Conservation (phyloP, 2,888 invertebrate species). For the Pomacea canaliculata region DNA sequence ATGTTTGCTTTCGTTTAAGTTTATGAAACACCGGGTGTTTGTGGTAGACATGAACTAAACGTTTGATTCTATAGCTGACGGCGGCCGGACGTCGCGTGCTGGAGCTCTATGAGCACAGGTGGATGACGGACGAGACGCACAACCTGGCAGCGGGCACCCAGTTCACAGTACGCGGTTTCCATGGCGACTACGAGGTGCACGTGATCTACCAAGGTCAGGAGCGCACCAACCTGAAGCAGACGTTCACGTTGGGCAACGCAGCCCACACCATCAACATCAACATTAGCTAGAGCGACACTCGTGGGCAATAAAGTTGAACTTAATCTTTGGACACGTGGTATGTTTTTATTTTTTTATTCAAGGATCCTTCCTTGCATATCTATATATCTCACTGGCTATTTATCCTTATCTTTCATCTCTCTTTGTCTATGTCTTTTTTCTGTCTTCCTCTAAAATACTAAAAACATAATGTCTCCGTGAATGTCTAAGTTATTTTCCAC, state of each 20-base stretch:
- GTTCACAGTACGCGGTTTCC: slow-evolving; percentile 35
- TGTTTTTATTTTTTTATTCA: too few species aligned
- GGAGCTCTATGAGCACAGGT: slow-evolving; percentile 33
- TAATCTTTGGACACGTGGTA: too few species aligned
- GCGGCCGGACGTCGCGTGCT: slow-evolving; percentile 35
- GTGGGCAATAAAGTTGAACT: neutral
- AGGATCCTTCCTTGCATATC: too few species aligned
- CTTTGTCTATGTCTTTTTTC: too few species aligned
- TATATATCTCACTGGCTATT: too few species aligned
- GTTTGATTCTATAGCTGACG: slow-evolving; percentile 23
- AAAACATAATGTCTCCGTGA: too few species aligned
- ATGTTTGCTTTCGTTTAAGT: too few species aligned
- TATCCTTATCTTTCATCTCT: too few species aligned
- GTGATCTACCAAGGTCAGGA: slow-evolving; percentile 34
- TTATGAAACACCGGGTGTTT: too few species aligned
- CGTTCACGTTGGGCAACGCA: slow-evolving; percentile 23
- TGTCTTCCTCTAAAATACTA: too few species aligned
- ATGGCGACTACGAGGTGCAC: slow-evolving; percentile 38
- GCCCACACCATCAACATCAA: slow-evolving; percentile 14
- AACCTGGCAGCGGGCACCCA: slow-evolving; percentile 27
- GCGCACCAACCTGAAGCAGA: slow-evolving; percentile 19
- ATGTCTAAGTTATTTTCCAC: too few species aligned
- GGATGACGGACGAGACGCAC: slow-evolving; percentile 37
- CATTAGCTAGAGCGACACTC: neutral
- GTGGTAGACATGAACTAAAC: too few species aligned